Percentiles rank a stretch among this genome's conserved stretches.
These are phyloP conservation scores for Clangula hyemalis DNA, from an alignment of 2,797 vertebrate genomes.

Conservation along the genomic window DNA sequence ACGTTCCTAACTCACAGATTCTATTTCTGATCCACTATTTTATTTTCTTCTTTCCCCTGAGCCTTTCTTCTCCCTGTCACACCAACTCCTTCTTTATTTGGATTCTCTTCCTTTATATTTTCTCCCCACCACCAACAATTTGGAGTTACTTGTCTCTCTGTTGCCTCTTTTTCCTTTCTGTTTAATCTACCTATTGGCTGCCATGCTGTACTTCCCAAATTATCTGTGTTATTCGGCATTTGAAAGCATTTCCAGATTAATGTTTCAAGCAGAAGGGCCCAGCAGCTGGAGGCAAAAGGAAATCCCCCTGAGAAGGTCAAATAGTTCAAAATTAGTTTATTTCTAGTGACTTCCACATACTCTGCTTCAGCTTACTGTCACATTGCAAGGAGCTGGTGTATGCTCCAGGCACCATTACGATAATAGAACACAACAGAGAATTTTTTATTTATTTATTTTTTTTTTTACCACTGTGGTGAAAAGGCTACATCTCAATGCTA, in stretches of 20 bases:
- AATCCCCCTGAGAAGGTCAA: conserved; percentile 7
- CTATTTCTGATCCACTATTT: conserved; percentile 42
- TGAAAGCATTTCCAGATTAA: conserved; percentile 16
- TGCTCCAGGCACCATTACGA: not conserved
- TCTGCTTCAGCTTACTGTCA: not conserved
- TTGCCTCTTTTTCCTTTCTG: not conserved
- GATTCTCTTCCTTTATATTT: not conserved
- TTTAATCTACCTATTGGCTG: conserved; percentile 16
- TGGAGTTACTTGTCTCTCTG: not conserved
- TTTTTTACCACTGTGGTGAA: not conserved
- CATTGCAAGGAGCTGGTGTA: not conserved
- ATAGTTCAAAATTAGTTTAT: conserved; percentile 7
- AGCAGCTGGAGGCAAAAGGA: not conserved
- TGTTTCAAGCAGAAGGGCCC: not conserved
- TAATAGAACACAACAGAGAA: not conserved
- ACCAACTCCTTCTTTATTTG: not conserved
- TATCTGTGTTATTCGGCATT: not conserved
- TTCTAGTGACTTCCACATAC: not conserved
- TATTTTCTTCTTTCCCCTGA: conserved; percentile 36
- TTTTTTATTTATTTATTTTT: not conserved
- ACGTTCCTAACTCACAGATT: conserved; percentile 25
- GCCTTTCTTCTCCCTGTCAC: not conserved
- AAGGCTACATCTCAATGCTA: not conserved
- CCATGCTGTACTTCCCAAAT: not conserved
- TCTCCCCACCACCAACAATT: not conserved